Percentiles rank a stretch among this genome's conserved stretches.
phyloP scores from a whole-genome alignment of 2,113 vertebrate genomes.

The Cromileptes altivelis region DNA sequence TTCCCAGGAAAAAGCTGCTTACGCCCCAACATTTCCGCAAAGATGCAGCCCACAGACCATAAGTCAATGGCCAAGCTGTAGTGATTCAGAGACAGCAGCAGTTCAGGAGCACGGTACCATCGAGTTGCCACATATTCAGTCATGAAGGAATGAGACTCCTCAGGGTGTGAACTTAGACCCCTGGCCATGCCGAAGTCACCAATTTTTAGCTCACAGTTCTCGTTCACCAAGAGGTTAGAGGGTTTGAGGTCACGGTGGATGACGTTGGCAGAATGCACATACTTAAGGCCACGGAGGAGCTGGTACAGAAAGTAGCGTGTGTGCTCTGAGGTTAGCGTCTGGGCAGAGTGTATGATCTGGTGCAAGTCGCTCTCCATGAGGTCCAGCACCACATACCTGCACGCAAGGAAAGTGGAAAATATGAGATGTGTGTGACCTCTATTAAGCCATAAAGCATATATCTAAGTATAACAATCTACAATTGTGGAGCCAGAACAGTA shows the following conservation, averaged over 20 bases:
- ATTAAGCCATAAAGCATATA: too few relatives aligned
- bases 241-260: slow-evolving; percentile 98
- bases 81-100: slow-evolving; percentile 92
- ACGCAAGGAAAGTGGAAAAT: slow-evolving; percentile 5
- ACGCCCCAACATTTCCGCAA: slow-evolving; percentile 95
- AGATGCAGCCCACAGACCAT: slow-evolving; percentile 97
- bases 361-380: slow-evolving; percentile 98
- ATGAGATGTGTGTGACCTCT: neutral
- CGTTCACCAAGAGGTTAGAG: slow-evolving; percentile 94
- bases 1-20: slow-evolving; percentile 94
- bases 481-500: neutral
- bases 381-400: slow-evolving; percentile 96
- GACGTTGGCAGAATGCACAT: slow-evolving; percentile 97
- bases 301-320: slow-evolving; percentile 98
- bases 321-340: slow-evolving; percentile 92
- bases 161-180: slow-evolving; percentile 89
- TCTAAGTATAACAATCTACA: neutral
- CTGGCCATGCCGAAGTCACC: slow-evolving; percentile 98
- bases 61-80: slow-evolving; percentile 95
- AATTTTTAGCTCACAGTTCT: slow-evolving; percentile 98
- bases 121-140: slow-evolving; percentile 97
- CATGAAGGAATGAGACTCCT: slow-evolving; percentile 92
- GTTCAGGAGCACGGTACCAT: slow-evolving; percentile 96
- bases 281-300: slow-evolving; percentile 95
- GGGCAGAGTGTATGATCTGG: slow-evolving; percentile 96